A percentile compares a stretch with the other conserved stretches of the same genome.
These are phyloP conservation scores for Eutolmus rufibarbis DNA, from an alignment of 2,888 invertebrate genomes.

Conservation along the genomic window DNA sequence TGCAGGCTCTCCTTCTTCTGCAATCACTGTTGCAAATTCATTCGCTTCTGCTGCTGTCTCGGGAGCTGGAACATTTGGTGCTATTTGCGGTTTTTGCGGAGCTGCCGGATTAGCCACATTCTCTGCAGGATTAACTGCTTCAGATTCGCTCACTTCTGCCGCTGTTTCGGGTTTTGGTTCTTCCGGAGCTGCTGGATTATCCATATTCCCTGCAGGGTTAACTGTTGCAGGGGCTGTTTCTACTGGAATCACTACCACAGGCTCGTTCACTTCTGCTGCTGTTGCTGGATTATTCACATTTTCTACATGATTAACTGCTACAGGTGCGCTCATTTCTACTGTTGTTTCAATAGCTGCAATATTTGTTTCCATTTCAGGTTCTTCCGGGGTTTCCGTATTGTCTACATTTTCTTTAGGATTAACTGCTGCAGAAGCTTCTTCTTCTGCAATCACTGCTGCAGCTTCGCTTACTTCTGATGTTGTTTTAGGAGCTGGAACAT, in stretches of 20 bases:
- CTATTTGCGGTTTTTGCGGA: not conserved
- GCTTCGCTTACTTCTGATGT: not conserved
- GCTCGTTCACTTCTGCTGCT: not conserved
- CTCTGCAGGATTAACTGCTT: no score
- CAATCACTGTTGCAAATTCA: not conserved
- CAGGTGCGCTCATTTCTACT: not conserved
- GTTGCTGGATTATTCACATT: no score
- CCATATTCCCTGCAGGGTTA: not conserved
- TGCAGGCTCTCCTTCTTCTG: no score
- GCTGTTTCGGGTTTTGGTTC: not conserved
- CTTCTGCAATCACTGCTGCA: no score
- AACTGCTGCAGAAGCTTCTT: no score
- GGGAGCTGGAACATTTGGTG: not conserved
- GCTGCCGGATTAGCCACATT: no score
- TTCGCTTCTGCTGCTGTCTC: not conserved
- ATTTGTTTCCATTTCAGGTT: not conserved
- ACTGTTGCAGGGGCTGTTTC: not conserved
- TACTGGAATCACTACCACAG: no score
- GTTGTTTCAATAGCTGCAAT: not conserved
- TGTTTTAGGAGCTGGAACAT: not conserved
- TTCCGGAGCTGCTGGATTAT: not conserved
- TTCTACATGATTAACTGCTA: no score
- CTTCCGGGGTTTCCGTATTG: not conserved
- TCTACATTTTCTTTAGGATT: no score
- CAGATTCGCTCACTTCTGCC: not conserved